Conservation (phyloP, 1,140 invertebrate genomes). For the Drosophila nigromelanica region DNA sequence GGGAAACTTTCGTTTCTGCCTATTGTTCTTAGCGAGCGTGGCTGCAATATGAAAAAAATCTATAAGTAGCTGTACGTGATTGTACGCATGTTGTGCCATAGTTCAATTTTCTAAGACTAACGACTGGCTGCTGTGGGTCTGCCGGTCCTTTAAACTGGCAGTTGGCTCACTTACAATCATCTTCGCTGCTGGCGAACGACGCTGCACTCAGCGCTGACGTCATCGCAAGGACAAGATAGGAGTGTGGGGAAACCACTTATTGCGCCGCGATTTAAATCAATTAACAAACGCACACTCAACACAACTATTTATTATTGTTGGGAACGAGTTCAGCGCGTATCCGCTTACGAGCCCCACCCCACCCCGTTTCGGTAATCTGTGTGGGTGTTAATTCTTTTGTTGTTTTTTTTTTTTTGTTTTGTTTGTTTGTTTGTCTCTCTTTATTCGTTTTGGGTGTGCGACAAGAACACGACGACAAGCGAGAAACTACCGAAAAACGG, state of each 20-base stretch:
- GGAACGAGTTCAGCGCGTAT: constrained; percentile 50
- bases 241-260: constrained; percentile 10
- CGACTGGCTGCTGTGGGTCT: background rate
- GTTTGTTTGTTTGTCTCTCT: constrained; percentile 17
- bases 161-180: constrained; percentile 62
- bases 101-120: background rate
- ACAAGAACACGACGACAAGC: constrained; percentile 16
- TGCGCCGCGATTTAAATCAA: constrained; percentile 58
- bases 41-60: constrained; percentile 49
- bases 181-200: constrained; percentile 49
- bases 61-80: constrained; percentile 15
- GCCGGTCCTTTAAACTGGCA: background rate
- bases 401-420: no score
- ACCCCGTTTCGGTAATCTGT: constrained; percentile 38
- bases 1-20: constrained; percentile 90
- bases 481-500: constrained; percentile 45
- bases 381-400: constrained; percentile 37
- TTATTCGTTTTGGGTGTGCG: constrained; percentile 12
- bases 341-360: constrained; percentile 44
- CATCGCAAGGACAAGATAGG: constrained; percentile 50
- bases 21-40: constrained; percentile 84
- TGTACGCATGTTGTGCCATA: no score
- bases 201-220: constrained; percentile 53
- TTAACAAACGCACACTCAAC: constrained; percentile 23
- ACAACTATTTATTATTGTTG: constrained; percentile 59